phyloP scores from a whole-genome alignment of 2,888 invertebrate species.

The Alloscopus bannaensis region DNA sequence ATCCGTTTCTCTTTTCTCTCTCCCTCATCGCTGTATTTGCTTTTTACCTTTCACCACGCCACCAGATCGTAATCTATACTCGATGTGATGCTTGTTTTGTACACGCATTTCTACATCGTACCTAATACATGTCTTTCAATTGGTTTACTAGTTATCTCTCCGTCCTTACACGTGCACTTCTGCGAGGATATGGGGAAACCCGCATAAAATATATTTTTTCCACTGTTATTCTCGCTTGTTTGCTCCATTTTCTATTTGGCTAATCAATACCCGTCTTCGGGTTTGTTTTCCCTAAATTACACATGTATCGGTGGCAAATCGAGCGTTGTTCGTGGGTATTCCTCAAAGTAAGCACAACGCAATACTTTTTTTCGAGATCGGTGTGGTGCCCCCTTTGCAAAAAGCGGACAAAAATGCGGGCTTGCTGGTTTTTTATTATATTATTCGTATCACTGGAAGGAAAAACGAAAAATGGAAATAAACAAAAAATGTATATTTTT shows the following conservation, averaged over 20 bases:
- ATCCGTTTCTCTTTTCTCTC: conserved; percentile 10
- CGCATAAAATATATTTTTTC: neutral
- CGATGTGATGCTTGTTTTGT: neutral
- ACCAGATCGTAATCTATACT: neutral
- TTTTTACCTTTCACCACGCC: neutral
- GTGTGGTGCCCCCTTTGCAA: neutral
- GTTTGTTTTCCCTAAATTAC: neutral
- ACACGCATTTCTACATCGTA: neutral
- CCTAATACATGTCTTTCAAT: neutral
- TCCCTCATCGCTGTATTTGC: too few species aligned
- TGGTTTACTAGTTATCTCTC: conserved; percentile 1
- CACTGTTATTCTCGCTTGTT: conserved; percentile 16
- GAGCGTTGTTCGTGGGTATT: neutral
- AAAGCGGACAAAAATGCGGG: too few species aligned
- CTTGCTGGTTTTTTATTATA: neutral
- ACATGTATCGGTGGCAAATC: neutral
- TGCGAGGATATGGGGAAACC: neutral
- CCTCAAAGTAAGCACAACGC: neutral
- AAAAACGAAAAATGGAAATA: conserved; percentile 10
- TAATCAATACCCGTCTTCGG: conserved; percentile 38
- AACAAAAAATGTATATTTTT: conserved; percentile 8
- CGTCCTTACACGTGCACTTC: neutral
- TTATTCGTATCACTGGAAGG: neutral
- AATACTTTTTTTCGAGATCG: neutral
- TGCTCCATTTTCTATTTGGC: conserved; percentile 41